phyloP scores from a whole-genome alignment of 2,888 invertebrate species.

The Cheilosia vernalis region DNA sequence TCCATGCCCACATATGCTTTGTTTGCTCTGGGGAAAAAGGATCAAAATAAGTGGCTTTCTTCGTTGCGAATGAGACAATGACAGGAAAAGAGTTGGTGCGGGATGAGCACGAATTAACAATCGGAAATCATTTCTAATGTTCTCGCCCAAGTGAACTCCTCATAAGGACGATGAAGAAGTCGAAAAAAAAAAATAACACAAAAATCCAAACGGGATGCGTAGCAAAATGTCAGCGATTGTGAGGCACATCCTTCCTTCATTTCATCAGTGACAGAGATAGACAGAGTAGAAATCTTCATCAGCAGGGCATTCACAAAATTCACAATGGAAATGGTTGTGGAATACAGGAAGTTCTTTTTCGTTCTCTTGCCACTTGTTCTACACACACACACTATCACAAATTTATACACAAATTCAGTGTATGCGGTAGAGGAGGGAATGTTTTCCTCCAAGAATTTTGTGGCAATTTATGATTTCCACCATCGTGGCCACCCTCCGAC shows the following conservation, averaged over 20 bases:
- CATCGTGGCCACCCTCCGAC: background rate
- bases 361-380: slow-evolving; percentile 60
- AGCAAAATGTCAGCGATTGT: slow-evolving; percentile 54
- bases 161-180: slow-evolving; percentile 13
- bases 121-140: slow-evolving; percentile 75
- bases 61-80: slow-evolving; percentile 49
- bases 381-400: background rate
- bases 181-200: background rate
- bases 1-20: slow-evolving; percentile 66
- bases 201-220: slow-evolving; percentile 42
- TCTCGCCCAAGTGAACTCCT: slow-evolving; percentile 69
- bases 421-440: background rate
- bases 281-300: slow-evolving; percentile 63
- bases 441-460: slow-evolving; percentile 65
- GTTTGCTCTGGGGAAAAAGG: slow-evolving; percentile 61
- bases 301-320: slow-evolving; percentile 70
- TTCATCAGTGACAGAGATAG: background rate
- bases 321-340: slow-evolving; percentile 59
- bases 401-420: background rate
- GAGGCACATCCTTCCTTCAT: slow-evolving; percentile 68
- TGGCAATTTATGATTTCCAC: slow-evolving; percentile 64
- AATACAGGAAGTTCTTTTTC: slow-evolving; percentile 68
- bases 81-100: slow-evolving; percentile 36
- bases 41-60: slow-evolving; percentile 69
- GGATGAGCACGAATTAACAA: slow-evolving; percentile 57